Evolutionary conservation across 2,888 invertebrate species (phyloP), one percentile per base, ranked within the genome.

Genomic region (Tenthredo livida): DNA sequence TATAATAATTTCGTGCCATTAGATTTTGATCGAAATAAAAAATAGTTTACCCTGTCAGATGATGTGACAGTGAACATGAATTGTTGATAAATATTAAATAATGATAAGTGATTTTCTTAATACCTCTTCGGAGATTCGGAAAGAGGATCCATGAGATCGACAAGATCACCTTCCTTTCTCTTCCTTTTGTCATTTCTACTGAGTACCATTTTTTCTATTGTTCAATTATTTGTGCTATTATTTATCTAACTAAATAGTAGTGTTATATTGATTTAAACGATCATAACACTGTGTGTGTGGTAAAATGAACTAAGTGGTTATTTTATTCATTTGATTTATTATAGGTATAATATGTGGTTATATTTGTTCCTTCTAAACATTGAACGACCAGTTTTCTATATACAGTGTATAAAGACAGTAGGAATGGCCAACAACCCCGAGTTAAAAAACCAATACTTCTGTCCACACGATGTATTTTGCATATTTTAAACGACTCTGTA

Each of bases 141-240:
- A 9, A 93, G 88, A 47, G 93, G 92, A 85, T 92, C 93, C 90
- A 93, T 91, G 86, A 93, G 92, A 89, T 93, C 93, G 87, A 93
- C 93, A 85, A 93, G 89, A 87, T 93, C 93, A 85, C 93, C 93
- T 88, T 92, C 93, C 87, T 92, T 93, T 86, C 92, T 90, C 87
- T 93, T 93, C 86, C 93, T 90, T 85, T 93, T 93, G 85, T 93
- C 93, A 91, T 92, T 93, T 88, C 93, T 89, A 86, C 88, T 92
- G 84, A 93, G 88, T 87, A 93, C 93, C 93, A 93, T 93, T 89
- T 90, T 90, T 93, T 83, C 29, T 29, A 67, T 65, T 83, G 10
- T 50, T 78, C 4, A 78, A 15, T n/a, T 80, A n/a, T 29, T 29
- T 43, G 61, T 47, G 58, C 9, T 54, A 67, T 29, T 67, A 67